Base-by-base conservation (phyloP, 2,113 vertebrate genomes). In the Oenanthe oenanthe region DNA sequence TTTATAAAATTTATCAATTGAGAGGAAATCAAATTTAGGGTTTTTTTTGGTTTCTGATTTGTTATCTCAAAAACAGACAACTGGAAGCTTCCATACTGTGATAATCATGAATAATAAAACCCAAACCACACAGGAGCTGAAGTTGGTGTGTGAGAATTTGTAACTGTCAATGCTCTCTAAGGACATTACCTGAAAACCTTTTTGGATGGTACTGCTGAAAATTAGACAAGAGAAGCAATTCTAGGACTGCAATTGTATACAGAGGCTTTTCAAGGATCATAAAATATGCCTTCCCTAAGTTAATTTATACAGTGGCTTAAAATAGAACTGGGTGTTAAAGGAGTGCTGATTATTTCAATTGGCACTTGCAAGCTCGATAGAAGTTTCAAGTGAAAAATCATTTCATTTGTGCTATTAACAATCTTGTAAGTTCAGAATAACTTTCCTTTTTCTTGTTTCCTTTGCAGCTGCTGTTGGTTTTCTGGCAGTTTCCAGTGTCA, bases 401-500 rank as follows among this genome's bases (percentile, higher is more conserved):
- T 72, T 95, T 58, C 1, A 9, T 63, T 51, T 74, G 28, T 93
- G 4, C 43, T 63, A 17, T 60, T 80, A 71, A 83, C 7, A 12
- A 62, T 62, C 63, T 58, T 58, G 29, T 54, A 56, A 82, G 40
- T 79, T 54, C 47, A 79, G 61, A 82, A 29, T 93, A 68, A 87
- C 48, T 87, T 91, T 77, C 31, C 2, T 73, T 90, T 53, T 86
- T 20, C 17, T 20, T 80, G 26, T 87, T 94, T 36, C 34, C 34
- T 85, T 97, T 90, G 26, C 94, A 99, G 99, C 98, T 93, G 99
- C 98, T 5, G 70, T 99, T n/a, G 98, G 99, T 36, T 99, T 99
- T 97, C 97, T 99, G 38, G 96, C 98, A 5, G 94, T 99, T 88
- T 99, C 99, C 97, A 99, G 99, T 75, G 97, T 98, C 42, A 98